These are phyloP conservation scores for Rutilus rutilus DNA, from an alignment of 2,113 vertebrate genomes.

Conservation along the genomic window DNA sequence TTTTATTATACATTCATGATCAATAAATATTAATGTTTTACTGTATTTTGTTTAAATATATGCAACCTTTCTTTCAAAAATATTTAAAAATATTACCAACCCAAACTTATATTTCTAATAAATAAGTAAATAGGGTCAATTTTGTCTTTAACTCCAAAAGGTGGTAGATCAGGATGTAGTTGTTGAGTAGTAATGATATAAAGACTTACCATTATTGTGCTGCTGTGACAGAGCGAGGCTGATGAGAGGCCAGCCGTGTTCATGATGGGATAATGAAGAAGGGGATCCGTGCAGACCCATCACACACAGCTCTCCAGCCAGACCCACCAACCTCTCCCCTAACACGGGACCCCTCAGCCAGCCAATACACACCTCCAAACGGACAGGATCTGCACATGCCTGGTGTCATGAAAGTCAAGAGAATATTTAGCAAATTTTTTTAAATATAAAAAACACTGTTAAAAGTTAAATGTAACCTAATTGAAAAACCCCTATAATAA, in stretches of 20 bases:
- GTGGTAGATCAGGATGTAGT: background rate
- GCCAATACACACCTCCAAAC: conserved; percentile 75
- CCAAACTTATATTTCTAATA: too few species aligned
- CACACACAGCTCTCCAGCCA: conserved; percentile 85
- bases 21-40: background rate
- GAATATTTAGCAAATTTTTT: background rate
- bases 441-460: background rate
- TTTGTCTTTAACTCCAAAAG: background rate
- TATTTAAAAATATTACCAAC: too few species aligned
- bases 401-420: conserved; percentile 60
- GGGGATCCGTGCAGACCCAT: conserved; percentile 65
- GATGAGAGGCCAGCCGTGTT: conserved; percentile 86
- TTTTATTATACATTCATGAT: background rate
- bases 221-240: conserved; percentile 89
- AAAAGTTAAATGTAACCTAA: background rate
- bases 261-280: conserved; percentile 62
- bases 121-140: background rate
- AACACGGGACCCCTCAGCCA: conserved; percentile 91
- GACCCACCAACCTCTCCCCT: conserved; percentile 83
- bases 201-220: conserved; percentile 80
- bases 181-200: background rate
- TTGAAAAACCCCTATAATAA: background rate
- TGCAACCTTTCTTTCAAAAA: background rate
- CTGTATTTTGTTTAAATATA: background rate
- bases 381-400: conserved; percentile 81